These are phyloP conservation scores for Synergus japonicus DNA, from an alignment of 2,888 invertebrate species.

Conservation along the genomic window DNA sequence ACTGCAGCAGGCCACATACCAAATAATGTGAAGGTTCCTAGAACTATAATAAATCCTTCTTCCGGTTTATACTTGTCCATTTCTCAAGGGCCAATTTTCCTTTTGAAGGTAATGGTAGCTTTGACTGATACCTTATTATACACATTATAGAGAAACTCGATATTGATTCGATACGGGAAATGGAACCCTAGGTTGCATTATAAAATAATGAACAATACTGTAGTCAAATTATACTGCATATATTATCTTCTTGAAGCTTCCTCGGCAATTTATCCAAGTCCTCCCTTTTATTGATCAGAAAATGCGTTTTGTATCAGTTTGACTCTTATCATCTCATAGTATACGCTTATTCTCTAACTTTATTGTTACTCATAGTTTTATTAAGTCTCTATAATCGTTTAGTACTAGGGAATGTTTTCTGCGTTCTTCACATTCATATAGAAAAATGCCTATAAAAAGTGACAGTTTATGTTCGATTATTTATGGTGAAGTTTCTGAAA, in stretches of 20 bases:
- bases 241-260: neutral
- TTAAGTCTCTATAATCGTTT: too few species aligned
- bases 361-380: too few species aligned
- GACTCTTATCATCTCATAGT: too few species aligned
- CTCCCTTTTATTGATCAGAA: slow-evolving; percentile 2
- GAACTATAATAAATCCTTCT: neutral
- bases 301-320: neutral
- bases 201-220: neutral
- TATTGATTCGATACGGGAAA: neutral
- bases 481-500: too few species aligned
- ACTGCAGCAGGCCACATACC: slow-evolving; percentile 14
- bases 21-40: neutral
- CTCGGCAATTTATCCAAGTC: neutral
- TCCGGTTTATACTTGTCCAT: slow-evolving; percentile 3
- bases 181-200: slow-evolving; percentile 1
- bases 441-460: too few species aligned
- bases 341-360: too few species aligned
- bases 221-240: neutral
- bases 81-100: slow-evolving; percentile 1
- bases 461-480: too few species aligned
- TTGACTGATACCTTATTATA: neutral
- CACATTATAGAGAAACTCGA: neutral
- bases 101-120: neutral
- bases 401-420: too few species aligned
- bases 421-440: too few species aligned